A percentile compares a stretch with the other conserved stretches of the same genome.
Evolutionary conservation across 2,797 vertebrate species (phyloP).

Genomic region (Phoeniculus purpureus): DNA sequence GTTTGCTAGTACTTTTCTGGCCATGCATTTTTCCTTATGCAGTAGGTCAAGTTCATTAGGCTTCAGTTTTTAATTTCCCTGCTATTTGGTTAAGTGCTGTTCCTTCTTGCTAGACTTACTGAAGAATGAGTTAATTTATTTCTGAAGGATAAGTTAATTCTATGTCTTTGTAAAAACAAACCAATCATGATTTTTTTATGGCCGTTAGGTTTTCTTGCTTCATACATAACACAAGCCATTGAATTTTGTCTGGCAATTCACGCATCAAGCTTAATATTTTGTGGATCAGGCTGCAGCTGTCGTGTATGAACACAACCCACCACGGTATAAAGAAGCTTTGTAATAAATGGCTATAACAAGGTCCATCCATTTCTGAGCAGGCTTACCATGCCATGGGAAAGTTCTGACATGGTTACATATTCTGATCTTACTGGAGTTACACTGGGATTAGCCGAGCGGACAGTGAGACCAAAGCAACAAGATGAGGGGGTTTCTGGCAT

Average conservation of each 20-base stretch:
- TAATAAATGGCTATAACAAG: neutral
- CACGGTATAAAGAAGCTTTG: constrained; percentile 1
- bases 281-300: constrained; percentile 47
- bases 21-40: neutral
- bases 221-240: neutral
- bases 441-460: neutral
- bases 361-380: neutral
- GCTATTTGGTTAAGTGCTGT: neutral
- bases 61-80: neutral
- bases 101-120: neutral
- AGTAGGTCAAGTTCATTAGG: neutral
- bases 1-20: neutral
- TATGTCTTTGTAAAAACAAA: neutral
- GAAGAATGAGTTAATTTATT: neutral
- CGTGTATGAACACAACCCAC: neutral
- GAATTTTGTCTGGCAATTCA: constrained; percentile 13
- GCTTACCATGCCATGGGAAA: constrained; percentile 27
- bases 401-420: neutral
- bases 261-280: constrained; percentile 33
- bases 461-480: neutral
- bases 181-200: neutral
- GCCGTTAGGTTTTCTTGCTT: neutral
- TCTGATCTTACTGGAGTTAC: neutral
- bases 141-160: neutral
- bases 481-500: neutral